Percentiles rank a stretch among this genome's conserved stretches.
phyloP scores from a whole-genome alignment of 2,113 vertebrate genomes.

The Gymnarchus niloticus region DNA sequence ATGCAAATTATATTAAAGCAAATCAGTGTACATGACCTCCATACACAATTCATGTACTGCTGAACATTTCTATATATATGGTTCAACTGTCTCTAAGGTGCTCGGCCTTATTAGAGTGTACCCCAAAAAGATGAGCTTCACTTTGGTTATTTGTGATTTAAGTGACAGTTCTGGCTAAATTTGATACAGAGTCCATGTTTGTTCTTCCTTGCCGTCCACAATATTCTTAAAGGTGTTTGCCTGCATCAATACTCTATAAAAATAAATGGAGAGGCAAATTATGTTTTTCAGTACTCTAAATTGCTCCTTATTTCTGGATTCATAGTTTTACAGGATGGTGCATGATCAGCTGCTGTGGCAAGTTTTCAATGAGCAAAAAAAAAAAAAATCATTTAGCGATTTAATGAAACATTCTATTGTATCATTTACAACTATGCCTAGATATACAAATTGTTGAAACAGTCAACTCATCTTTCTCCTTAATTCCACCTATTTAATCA shows the following conservation, averaged over 20 bases:
- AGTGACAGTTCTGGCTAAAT: background rate
- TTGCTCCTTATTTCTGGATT: too few relatives aligned
- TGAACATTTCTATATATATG: background rate
- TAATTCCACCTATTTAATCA: background rate
- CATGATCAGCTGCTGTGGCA: background rate
- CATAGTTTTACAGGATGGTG: too few relatives aligned
- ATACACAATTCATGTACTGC: background rate
- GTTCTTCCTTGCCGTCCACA: too few relatives aligned
- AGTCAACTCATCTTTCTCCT: background rate
- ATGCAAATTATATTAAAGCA: background rate
- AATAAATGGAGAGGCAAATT: background rate
- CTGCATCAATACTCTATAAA: background rate
- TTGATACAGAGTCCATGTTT: background rate
- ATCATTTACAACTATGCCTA: background rate
- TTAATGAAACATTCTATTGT: background rate
- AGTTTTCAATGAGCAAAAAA: background rate
- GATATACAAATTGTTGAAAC: background rate
- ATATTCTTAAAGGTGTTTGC: too few relatives aligned
- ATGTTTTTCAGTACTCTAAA: background rate
- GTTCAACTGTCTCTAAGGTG: background rate
- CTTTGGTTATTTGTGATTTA: background rate
- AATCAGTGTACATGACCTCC: background rate
- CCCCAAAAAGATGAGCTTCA: background rate
- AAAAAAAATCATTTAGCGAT: background rate
- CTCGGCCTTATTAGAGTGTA: background rate